A percentile compares a stretch with the other conserved stretches of the same genome.
phyloP scores from a whole-genome alignment of 1,140 invertebrate genomes.

The Pogonomyrmex barbatus region DNA sequence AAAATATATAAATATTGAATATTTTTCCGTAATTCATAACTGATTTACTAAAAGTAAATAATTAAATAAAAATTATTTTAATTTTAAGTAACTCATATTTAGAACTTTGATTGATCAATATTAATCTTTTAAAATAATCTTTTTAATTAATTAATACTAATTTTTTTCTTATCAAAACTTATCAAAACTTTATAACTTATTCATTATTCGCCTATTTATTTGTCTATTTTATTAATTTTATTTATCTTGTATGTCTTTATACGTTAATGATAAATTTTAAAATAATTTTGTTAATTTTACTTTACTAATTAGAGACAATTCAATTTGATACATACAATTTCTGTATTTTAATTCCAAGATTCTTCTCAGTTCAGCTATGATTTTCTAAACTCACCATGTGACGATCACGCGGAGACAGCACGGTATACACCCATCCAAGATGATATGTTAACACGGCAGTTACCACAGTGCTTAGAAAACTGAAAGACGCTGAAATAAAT shows the following conservation, averaged over 20 bases:
- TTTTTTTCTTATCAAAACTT: not conserved
- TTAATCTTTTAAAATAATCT: too few relatives aligned
- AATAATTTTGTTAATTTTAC: not conserved
- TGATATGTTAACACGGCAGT: conserved; percentile 96
- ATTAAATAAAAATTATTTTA: too few relatives aligned
- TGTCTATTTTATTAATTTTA: not conserved
- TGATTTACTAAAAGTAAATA: too few relatives aligned
- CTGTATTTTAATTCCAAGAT: not conserved
- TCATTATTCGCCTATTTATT: not conserved
- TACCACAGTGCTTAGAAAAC: conserved; percentile 95
- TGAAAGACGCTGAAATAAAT: conserved; percentile 85
- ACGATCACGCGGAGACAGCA: conserved; percentile 83
- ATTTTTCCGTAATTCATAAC: too few relatives aligned
- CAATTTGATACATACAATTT: not conserved
- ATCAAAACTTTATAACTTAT: conserved; percentile 13
- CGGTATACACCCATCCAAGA: conserved; percentile 95
- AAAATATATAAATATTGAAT: too few relatives aligned
- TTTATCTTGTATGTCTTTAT: not conserved
- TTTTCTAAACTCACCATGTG: conserved; percentile 74
- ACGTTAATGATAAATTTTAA: not conserved
- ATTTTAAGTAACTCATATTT: too few relatives aligned
- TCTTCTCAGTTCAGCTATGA: not conserved
- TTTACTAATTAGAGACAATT: not conserved
- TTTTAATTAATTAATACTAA: too few relatives aligned
- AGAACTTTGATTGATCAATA: too few relatives aligned